Conservation (phyloP, 2,888 invertebrate species). For the Harpagoxenus sublaevis region DNA sequence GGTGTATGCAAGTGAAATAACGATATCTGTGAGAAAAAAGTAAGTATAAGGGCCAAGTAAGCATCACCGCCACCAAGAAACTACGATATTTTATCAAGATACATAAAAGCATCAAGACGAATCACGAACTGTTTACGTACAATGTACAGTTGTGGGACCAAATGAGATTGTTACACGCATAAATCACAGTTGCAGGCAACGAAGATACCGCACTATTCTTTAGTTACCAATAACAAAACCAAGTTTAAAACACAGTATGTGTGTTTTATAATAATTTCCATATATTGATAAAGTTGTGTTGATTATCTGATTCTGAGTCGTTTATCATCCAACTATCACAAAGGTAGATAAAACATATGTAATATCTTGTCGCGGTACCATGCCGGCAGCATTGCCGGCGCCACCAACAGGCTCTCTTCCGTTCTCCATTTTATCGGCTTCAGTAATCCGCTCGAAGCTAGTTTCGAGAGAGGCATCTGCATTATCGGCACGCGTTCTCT, state of each 20-base stretch:
- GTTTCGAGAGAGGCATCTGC: constrained; percentile 18
- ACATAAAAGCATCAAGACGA: constrained; percentile 60
- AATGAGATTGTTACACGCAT: constrained; percentile 7
- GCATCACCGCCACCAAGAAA: constrained; percentile 60
- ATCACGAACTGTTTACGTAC: constrained; percentile 45
- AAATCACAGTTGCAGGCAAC: constrained; percentile 25
- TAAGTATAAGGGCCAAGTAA: constrained; percentile 42
- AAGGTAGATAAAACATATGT: background rate
- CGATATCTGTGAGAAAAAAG: constrained; percentile 4
- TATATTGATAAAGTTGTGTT: background rate
- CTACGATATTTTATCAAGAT: constrained; percentile 60
- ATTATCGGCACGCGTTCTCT: constrained; percentile 41
- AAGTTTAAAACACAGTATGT: background rate
- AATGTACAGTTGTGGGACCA: constrained; percentile 49
- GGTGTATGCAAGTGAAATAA: constrained; percentile 26
- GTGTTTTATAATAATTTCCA: background rate
- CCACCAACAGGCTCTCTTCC: background rate
- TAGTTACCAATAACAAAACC: background rate
- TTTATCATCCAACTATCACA: background rate
- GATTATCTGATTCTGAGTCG: constrained; percentile 15
- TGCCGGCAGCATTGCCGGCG: background rate
- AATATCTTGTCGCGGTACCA: constrained; percentile 25
- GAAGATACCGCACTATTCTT: background rate
- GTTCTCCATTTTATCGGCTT: constrained; percentile 40
- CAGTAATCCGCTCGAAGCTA: background rate